A percentile compares a stretch with the other conserved stretches of the same genome.
Conservation (phyloP, 1,140 invertebrate species). For the Drosophila guanche region DNA sequence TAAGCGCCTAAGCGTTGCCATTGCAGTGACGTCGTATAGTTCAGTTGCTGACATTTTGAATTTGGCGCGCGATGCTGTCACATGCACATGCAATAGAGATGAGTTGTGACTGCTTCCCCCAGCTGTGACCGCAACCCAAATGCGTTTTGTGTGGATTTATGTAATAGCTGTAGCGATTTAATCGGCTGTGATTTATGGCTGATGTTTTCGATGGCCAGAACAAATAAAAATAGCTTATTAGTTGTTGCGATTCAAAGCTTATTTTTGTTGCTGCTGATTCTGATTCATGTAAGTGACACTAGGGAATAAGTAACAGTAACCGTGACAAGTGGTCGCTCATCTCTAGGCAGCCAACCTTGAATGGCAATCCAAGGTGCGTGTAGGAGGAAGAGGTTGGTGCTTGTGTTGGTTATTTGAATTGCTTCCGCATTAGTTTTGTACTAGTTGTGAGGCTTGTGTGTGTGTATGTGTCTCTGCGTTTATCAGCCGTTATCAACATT, state of each 20-base stretch:
- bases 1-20: slow-evolving; percentile 14
- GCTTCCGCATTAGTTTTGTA: slow-evolving; percentile 46
- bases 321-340: slow-evolving; percentile 18
- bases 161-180: too few species aligned
- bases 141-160: too few species aligned
- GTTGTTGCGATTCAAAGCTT: too few species aligned
- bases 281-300: neutral
- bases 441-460: slow-evolving; percentile 7
- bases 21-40: slow-evolving; percentile 13
- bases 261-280: neutral
- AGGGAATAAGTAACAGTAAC: neutral
- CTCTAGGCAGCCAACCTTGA: slow-evolving; percentile 57
- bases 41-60: slow-evolving; percentile 44
- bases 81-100: slow-evolving; percentile 10
- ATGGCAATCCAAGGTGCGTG: slow-evolving; percentile 49
- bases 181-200: too few species aligned
- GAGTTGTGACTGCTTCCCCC: neutral
- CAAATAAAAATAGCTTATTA: too few species aligned
- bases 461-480: slow-evolving; percentile 12
- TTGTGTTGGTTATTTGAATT: slow-evolving; percentile 18
- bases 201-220: too few species aligned
- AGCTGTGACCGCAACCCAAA: too few species aligned
- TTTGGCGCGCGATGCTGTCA: slow-evolving; percentile 33
- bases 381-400: slow-evolving; percentile 14
- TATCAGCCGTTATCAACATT: slow-evolving; percentile 39